Percentiles rank a stretch among this genome's conserved stretches.
Evolutionary conservation across 2,113 vertebrate genomes (phyloP).

Genomic region (Poecilia latipinna): DNA sequence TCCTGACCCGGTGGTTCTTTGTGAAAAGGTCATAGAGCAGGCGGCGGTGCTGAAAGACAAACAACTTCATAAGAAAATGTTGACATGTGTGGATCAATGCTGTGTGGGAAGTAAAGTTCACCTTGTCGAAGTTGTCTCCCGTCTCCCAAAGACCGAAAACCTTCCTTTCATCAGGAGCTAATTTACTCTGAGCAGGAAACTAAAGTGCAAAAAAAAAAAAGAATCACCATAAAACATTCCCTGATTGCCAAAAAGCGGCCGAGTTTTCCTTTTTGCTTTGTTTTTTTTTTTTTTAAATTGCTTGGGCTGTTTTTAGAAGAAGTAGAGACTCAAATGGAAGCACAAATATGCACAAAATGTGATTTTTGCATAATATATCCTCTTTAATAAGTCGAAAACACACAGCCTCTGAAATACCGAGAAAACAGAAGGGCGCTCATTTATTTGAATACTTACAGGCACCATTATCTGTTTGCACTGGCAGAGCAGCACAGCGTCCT

Average conservation of each 20-base stretch:
- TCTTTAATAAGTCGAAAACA: not conserved
- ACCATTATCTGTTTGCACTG: slow-evolving; percentile 96
- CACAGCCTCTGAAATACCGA: no score
- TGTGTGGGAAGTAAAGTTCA: slow-evolving; percentile 56
- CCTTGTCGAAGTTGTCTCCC: slow-evolving; percentile 92
- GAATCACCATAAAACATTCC: not conserved
- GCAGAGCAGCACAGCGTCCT: slow-evolving; percentile 90
- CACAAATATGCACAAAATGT: no score
- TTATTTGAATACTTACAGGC: slow-evolving; percentile 89
- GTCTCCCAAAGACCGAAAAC: slow-evolving; percentile 96
- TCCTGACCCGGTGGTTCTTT: slow-evolving; percentile 90
- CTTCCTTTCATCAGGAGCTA: slow-evolving; percentile 93
- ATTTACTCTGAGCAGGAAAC: slow-evolving; percentile 94
- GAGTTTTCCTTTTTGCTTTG: no score
- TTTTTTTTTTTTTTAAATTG: no score
- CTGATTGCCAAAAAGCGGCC: no score
- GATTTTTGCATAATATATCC: no score
- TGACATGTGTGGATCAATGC: not conserved
- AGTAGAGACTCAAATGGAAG: no score
- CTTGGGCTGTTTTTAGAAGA: no score
- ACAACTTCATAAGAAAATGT: not conserved
- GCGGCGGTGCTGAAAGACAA: slow-evolving; percentile 86
- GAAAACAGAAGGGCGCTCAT: not conserved
- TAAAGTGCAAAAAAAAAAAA: slow-evolving; percentile 60
- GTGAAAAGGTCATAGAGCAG: slow-evolving; percentile 92